These are phyloP conservation scores for Melikaiella ostensackeni DNA, from an alignment of 2,888 invertebrate genomes.

Conservation along the genomic window DNA sequence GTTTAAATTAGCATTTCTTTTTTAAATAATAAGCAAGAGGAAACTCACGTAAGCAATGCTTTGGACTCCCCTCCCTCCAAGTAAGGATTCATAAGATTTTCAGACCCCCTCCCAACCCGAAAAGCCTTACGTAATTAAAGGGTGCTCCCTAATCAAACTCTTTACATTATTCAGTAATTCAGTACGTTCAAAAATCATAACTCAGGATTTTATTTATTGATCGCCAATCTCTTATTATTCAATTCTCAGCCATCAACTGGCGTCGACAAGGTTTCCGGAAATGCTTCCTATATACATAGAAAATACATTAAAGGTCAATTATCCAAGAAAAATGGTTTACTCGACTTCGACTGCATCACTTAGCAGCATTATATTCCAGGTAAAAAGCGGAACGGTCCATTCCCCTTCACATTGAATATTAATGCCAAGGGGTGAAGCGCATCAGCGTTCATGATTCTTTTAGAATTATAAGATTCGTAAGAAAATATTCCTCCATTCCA, in stretches of 20 bases:
- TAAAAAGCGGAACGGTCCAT: slow-evolving; percentile 32
- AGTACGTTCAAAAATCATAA: neutral
- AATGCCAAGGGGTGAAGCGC: slow-evolving; percentile 26
- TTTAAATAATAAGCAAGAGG: too few species aligned
- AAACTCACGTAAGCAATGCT: too few species aligned
- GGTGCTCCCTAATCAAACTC: too few species aligned
- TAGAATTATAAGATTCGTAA: slow-evolving; percentile 15
- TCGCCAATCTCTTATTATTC: neutral
- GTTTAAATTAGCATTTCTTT: too few species aligned
- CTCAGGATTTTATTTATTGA: neutral
- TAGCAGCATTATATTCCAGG: slow-evolving; percentile 18
- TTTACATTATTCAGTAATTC: too few species aligned
- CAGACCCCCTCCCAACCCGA: too few species aligned
- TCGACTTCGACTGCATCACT: slow-evolving; percentile 19
- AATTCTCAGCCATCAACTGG: neutral
- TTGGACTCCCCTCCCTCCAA: too few species aligned
- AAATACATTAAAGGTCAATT: slow-evolving; percentile 33
- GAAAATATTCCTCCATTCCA: slow-evolving; percentile 25
- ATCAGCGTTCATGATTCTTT: slow-evolving; percentile 18
- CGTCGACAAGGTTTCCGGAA: neutral
- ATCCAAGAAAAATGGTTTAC: slow-evolving; percentile 22
- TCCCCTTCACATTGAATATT: slow-evolving; percentile 22
- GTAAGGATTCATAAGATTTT: too few species aligned
- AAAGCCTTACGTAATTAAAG: too few species aligned
- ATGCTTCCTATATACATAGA: slow-evolving; percentile 3